Base-by-base conservation (phyloP, 2,113 vertebrate genomes). In the Cnemophilus loriae region DNA sequence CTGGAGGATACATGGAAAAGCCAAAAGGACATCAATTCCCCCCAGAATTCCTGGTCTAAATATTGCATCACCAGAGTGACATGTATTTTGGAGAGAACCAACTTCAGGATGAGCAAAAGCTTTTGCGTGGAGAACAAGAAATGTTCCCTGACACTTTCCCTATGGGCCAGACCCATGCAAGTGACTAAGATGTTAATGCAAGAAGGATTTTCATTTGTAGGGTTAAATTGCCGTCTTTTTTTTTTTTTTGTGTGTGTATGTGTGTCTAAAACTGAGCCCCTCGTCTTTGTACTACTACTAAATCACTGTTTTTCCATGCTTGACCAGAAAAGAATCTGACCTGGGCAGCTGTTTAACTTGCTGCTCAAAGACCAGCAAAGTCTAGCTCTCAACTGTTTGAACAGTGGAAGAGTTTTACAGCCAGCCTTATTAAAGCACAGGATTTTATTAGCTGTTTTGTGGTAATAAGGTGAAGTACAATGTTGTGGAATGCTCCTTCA, bases 361-460 rank as follows among this genome's bases (percentile, higher is more conserved):
- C 75, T 92, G 73, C 68, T 95, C 81, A 90, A 96, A 96, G 88
- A 84, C 80, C 26, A 20, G 90, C 83, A 57, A 94, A 97, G 92
- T 90, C 96, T 91, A 79, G 28, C 90, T 84, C 77, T 95, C 91
- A 47, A 71, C 87, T 88, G 77, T 97, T 97, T 97, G 92, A 96
- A 94, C 75, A 96, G 95, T 16, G 55, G 75, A 93, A 69, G 77
- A 76, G 91, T n/a, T 97, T 93, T 82, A 91, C 88, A 95, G 91
- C 55, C 94, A 84, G 78, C 68, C 90, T 96, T 93, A 95, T 95
- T 94, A 97, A 97, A 77, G 96, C 98, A 19, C 92, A 94, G 70
- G 95, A 97, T 11, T 98, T 99, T 75, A 97, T 98, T 85, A 98
- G 98, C 74, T 97, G 98, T 55, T 95, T 98, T 70, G 98, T 84